These are phyloP conservation scores for Arenaria interpres DNA, from an alignment of 2,113 vertebrate genomes.

Conservation along the genomic window DNA sequence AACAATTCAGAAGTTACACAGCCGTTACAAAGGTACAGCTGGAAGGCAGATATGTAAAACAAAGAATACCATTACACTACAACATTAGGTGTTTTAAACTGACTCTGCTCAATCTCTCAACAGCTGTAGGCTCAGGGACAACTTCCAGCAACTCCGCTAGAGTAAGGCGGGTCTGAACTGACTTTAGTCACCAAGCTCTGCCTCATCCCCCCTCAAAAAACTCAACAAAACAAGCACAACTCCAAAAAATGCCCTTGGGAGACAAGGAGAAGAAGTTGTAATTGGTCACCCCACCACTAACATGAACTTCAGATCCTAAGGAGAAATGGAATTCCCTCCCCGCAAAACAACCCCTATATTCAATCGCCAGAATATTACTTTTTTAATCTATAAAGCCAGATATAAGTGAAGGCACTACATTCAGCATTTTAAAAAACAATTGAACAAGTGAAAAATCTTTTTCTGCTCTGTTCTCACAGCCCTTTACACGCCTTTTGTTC, in stretches of 20 bases:
- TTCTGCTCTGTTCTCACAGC: not conserved
- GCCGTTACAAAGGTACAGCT: not conserved
- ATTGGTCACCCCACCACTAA: not conserved
- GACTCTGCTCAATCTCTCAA: not conserved
- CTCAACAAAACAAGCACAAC: too few species aligned
- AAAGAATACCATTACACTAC: rapidly evolving
- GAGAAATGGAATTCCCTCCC: not conserved
- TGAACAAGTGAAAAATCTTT: not conserved
- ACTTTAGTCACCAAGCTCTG: not conserved
- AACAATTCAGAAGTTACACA: not conserved
- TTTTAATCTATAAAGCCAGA: not conserved
- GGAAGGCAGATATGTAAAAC: not conserved
- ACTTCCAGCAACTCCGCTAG: not conserved
- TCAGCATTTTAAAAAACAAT: rapidly evolving
- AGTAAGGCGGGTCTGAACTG: not conserved
- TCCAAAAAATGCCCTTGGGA: too few species aligned
- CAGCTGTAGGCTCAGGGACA: not conserved
- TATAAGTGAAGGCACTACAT: not conserved
- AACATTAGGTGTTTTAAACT: not conserved
- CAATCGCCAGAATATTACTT: too few species aligned
- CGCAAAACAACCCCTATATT: not conserved
- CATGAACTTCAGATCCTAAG: not conserved
- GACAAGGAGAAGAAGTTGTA: not conserved
- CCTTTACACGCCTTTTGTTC: not conserved
- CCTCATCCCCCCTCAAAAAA: not conserved